Conservation (phyloP, 1,140 invertebrate genomes). For the Drosophila parvula region DNA sequence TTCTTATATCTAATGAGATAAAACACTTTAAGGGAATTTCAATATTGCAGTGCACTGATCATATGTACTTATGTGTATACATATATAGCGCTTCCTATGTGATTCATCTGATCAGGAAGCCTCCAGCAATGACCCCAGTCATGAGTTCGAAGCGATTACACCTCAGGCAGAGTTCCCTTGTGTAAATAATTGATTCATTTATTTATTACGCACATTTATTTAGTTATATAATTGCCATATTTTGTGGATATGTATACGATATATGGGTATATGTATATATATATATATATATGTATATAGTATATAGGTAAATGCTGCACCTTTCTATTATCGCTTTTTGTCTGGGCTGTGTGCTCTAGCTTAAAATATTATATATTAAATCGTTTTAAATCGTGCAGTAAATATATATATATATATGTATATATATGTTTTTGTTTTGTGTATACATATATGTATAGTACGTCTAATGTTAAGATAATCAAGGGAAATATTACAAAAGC, state of each 20-base stretch:
- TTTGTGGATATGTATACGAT: constrained; percentile 20
- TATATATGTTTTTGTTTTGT: neutral
- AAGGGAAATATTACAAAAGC: constrained; percentile 11
- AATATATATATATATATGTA: constrained; percentile 1
- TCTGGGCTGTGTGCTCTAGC: neutral
- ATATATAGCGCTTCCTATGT: neutral
- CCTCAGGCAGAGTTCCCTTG: neutral
- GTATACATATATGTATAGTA: neutral
- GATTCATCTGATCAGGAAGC: constrained; percentile 25
- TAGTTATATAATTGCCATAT: constrained; percentile 24
- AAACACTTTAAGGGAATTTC: too few species aligned
- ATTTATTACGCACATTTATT: constrained; percentile 3
- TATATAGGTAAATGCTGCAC: constrained; percentile 15
- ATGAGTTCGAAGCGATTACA: neutral
- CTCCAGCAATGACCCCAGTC: neutral
- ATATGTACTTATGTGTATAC: neutral
- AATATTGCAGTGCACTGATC: neutral
- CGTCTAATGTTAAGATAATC: constrained; percentile 4
- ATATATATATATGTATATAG: neutral
- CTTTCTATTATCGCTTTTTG: neutral
- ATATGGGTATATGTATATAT: constrained; percentile 7
- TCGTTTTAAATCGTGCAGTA: constrained; percentile 9
- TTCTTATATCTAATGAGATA: too few species aligned
- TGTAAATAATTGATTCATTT: constrained; percentile 1
- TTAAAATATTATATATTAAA: constrained; percentile 2